Evolutionary conservation across 2,888 invertebrate genomes (phyloP).

Genomic region (Melinopterus prodromus): DNA sequence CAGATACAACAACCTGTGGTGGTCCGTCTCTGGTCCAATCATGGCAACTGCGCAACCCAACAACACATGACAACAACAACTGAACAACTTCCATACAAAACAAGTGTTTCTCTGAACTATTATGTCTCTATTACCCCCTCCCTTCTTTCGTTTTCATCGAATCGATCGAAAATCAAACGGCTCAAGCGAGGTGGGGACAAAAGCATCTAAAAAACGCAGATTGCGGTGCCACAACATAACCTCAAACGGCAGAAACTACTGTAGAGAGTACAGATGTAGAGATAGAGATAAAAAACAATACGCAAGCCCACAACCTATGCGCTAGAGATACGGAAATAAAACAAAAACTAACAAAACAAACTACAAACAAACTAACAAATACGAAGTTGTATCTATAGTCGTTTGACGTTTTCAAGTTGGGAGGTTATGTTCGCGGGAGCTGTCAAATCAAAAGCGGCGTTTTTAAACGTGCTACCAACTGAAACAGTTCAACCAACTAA

Average conservation of each 20-base stretch:
- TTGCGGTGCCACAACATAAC: constrained; percentile 22
- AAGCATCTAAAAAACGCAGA: constrained; percentile 26
- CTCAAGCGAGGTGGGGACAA: constrained; percentile 5
- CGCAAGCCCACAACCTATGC: constrained; percentile 36
- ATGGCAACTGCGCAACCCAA: constrained; percentile 60
- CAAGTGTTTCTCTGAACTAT: neutral
- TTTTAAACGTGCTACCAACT: too few species aligned
- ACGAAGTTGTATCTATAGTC: neutral
- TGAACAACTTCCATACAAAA: neutral
- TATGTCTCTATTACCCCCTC: neutral
- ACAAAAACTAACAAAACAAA: constrained; percentile 50
- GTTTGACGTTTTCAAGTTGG: neutral
- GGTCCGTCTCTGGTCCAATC: constrained; percentile 66
- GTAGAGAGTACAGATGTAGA: too few species aligned
- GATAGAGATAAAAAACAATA: constrained; percentile 26
- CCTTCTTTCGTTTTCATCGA: neutral
- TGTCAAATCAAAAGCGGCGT: too few species aligned
- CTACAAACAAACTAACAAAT: constrained; percentile 40
- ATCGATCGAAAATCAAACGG: neutral
- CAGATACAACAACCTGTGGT: constrained; percentile 66
- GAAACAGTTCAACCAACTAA: too few species aligned
- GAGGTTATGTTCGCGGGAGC: too few species aligned
- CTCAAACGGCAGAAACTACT: constrained; percentile 7
- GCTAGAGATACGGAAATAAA: constrained; percentile 36
- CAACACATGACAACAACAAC: constrained; percentile 12